Base-by-base conservation (phyloP, 1,140 invertebrate species). In the Pinna nobilis region DNA sequence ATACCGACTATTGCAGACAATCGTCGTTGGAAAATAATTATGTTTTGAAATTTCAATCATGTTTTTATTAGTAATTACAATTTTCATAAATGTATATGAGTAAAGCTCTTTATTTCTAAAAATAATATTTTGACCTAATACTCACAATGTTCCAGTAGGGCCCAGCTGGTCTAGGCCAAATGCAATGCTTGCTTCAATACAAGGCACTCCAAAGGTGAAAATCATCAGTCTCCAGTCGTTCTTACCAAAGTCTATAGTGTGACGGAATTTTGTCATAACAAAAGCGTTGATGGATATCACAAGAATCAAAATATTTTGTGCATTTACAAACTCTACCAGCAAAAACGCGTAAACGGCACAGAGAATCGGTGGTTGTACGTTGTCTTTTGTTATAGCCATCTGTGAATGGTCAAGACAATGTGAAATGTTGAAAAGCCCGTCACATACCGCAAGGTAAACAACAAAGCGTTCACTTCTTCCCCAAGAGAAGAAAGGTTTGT, bases 141-240 rank as follows among this genome's bases (percentile, higher is more conserved):
- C 65, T 67, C 44, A 67, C 65, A 35, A 67, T 20, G 41, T 25
- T 18, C 65, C 65, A 23, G 65, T 67, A 6, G 65, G 65, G 20
- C 65, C 65, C 49, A 67, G 35, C 15, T 67, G 32, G 28, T 37
- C 32, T 15, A 39, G 32, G 35, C 30, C 49, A 4, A 53, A 15
- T 25, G 33, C 50, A 25, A 35, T 39, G 25, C 32, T 39, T 5
- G 55, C 32, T 20, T 41, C 9, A 20, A 67, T 20, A 28, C 53
- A 53, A 20, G 65, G 51, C 11, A 35, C 33, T 6, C 50, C 50
- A n/a, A 53, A 67, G 2, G 49, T 53, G 15, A 51, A 53, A 18
- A 28, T 23, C 28, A 67, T 32, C 23, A 67, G 35, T 25, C 50
- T 53, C 65, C 65, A 67, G 28, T 67, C 65, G 18, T 39, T 53